phyloP scores from a whole-genome alignment of 2,113 vertebrate species.

The Malurus melanocephalus region DNA sequence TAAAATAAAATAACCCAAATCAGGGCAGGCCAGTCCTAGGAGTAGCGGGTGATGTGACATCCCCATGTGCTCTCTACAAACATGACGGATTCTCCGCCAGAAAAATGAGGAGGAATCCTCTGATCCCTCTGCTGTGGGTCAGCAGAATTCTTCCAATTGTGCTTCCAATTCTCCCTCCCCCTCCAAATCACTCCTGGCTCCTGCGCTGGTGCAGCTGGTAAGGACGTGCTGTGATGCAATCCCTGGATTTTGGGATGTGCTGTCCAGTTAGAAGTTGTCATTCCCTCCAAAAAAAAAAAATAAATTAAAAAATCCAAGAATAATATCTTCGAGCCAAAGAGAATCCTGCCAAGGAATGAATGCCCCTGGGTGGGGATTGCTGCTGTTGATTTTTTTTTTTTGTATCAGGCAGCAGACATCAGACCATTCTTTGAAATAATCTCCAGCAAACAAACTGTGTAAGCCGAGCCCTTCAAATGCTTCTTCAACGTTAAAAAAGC shows the following conservation, averaged over 20 bases:
- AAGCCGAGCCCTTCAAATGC: conserved; percentile 16
- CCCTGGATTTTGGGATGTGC: not conserved
- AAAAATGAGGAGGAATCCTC: not conserved
- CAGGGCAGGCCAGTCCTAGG: not conserved
- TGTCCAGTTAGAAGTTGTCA: not conserved
- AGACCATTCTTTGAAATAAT: conserved; percentile 3
- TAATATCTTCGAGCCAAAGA: not conserved
- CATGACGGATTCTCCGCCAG: rapidly evolving
- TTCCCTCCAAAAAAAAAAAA: too few relatives aligned
- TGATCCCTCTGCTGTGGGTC: not conserved
- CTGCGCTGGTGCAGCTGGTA: not conserved
- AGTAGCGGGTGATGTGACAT: rapidly evolving
- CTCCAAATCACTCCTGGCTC: conserved; percentile 6
- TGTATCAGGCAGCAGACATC: not conserved
- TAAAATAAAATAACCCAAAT: rapidly evolving
- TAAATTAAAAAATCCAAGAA: not conserved
- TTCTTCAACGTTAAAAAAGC: conserved; percentile 20
- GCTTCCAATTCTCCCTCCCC: not conserved
- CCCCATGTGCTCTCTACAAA: rapidly evolving
- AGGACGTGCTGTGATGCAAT: conserved; percentile 2
- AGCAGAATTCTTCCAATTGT: too few relatives aligned
- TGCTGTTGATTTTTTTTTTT: not conserved
- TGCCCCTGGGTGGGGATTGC: conserved; percentile 34
- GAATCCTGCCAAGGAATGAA: conserved; percentile 10
- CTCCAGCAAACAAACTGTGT: conserved; percentile 31